Percentiles rank a stretch among this genome's conserved stretches.
Evolutionary conservation across 2,113 vertebrate species (phyloP).

Genomic region (Corythornis vintsioides): DNA sequence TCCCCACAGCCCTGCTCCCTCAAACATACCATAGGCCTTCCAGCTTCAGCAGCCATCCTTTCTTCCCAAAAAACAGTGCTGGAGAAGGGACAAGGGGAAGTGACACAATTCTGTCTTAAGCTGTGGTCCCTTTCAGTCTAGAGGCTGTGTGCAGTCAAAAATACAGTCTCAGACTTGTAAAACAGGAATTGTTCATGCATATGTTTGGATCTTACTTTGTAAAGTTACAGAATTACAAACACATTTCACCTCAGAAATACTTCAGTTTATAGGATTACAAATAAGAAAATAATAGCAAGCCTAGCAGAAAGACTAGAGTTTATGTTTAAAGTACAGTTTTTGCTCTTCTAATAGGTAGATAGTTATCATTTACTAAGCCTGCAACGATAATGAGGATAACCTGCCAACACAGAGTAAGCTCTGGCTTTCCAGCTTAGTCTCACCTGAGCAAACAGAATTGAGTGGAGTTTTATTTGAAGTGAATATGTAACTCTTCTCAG

Average conservation of each 20-base stretch:
- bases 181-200: neutral
- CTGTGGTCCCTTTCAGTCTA: neutral
- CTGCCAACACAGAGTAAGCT: neutral
- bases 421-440: neutral
- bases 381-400: neutral
- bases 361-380: conserved; percentile 23
- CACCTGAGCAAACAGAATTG: neutral
- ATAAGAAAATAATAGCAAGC: neutral
- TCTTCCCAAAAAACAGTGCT: neutral
- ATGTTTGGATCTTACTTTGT: neutral
- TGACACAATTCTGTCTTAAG: neutral
- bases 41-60: neutral
- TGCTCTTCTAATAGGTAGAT: neutral
- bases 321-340: neutral
- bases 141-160: rapidly evolving
- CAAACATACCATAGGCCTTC: rapidly evolving
- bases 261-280: neutral
- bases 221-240: neutral
- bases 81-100: neutral
- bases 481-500: neutral
- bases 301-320: neutral
- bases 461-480: neutral
- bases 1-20: neutral
- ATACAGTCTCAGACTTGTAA: neutral
- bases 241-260: neutral